Base-by-base conservation (phyloP, 2,797 vertebrate genomes). In the Phaenicophaeus curvirostris region DNA sequence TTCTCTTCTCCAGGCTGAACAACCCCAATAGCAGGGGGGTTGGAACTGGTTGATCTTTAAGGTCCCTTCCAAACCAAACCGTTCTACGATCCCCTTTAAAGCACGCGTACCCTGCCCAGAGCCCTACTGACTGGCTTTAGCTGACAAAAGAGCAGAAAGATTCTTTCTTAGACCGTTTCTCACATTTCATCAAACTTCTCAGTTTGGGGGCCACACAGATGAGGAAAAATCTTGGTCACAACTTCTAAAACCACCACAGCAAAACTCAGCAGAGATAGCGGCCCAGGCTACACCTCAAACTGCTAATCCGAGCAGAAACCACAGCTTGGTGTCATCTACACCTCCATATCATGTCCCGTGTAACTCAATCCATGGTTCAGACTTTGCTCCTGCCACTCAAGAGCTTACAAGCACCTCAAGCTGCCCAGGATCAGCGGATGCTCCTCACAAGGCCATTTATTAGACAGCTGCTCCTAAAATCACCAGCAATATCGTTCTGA, bases 281-380 rank as follows among this genome's bases (percentile, higher is more conserved):
- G 44, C 8, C 59, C 46, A 84, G 15, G 16, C 61, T 42, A 79
- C 11, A 42, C 4, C 21, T 53, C 46, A 35, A 80, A 37, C n/a
- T 42, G 30, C 25, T 75, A 15, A 73, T 17, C 9, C 50, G 35
- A 61, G 71, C 11, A 77, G n/a, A 87, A 89, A 72, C 3, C 8
- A 59, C 12, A 75, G 7, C 12, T 72, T 28, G 2, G 57, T 27
- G 14, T n/a, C 25, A 63, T 8, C 79, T 67, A 13, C 7, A 44
- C 3, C 13, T 23, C 13, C 13, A 21, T 20, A 33, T 5, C 5
- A 5, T 8, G 11, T 21, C 25, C 30, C 27, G 68, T 42, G 31
- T 2, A 78, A 51, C 2, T 39, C 15, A 48, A 89, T 58, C 0
- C 3, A 54, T 0, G 1, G 31, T n/a, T 13, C 75, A 67, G 46